Evolutionary conservation across 1,140 invertebrate species (phyloP), one percentile per base, ranked within the genome.

Genomic region (Drosophila sturtevanti): DNA sequence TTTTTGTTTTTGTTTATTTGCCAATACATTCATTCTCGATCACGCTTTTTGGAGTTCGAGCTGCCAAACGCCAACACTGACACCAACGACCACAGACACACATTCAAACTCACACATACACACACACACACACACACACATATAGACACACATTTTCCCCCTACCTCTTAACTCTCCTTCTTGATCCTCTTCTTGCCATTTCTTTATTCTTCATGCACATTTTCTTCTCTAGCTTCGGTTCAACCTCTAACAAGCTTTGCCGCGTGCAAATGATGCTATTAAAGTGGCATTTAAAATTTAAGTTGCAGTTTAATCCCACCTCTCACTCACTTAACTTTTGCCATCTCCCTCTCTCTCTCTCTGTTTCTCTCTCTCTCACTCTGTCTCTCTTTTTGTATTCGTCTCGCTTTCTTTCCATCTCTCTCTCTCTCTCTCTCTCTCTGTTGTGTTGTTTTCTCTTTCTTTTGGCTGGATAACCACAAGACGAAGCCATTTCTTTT

Each of bases 231-330:
- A 31, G 65, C 66, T 64, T 52, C 52, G 66, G 35, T 69, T 58
- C 31, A 22, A 65, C 37, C 16, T 27, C 35, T 89, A 89, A 89
- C 84, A 89, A 89, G 72, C 79, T 64, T 34, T 44, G 65, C 84
- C 77, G 77, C 73, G 84, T 89, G 84, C 84, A 89, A 89, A 89
- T 89, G 84, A 89, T 89, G 85, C 85, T 81, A 89, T 89, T 89
- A 80, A 89, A 89, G 74, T 89, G 85, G 77, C 85, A 80, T 89
- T 89, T 89, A 84, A 89, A 85, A 84, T 84, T 89, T 89, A 80
- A 89, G 84, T 77, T 81, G 72, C 79, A 77, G 67, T 79, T 72
- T 63, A 72, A 54, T 86, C 71, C 66, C 75, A 41, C 74, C 78
- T 65, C 68, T 75, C 72, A 55, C 68, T 70, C 58, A 61, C 35